Evolutionary conservation across 2,113 vertebrate genomes (phyloP), one percentile per base, ranked within the genome.

Genomic region (Ancistrus triradiatus): DNA sequence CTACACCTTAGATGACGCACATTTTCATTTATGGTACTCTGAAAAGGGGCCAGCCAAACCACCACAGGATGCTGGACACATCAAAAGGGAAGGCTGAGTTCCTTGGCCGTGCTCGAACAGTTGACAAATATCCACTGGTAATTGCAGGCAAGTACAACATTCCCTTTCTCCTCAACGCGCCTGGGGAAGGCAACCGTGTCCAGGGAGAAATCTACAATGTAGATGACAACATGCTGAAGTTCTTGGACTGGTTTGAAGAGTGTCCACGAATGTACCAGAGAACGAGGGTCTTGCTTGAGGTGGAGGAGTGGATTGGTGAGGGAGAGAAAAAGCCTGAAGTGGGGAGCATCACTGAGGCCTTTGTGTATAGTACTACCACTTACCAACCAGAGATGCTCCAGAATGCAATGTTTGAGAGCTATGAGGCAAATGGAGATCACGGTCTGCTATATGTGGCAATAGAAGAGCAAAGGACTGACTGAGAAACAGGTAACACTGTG

Each of bases 21-120:
- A 48, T 97, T 61, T 98, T 98, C 0, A 84, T 97, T 14, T 98
- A 97, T 0, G 95, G 95, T 40, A 97, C 90, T 0, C 87, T 98
- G 40, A 98, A 97, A 84, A 88, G 76, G 49, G 92, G 89, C 38
- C 94, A 98, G 71, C 93, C 94, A 59, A 97, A 97, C 84, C 57
- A 92, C 83, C 43, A 25, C 48, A 27, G 83, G 27, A 88, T 98
- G 90, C 66, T 80, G 17, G 80, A 90, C 18, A 1, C 31, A 0
- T 17, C 55, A 25, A 84, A 91, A 0, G 92, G 93, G 15, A 65
- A 63, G 1, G 85, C 89, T 0, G 63, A 76, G 62, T 91, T 90
- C 77, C 80, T 78, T 0, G 87, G 88, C 21, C 64, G 11, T 0
- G 94, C 90, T 1, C 62, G 24, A 80, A 98, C 94, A 0, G 55